Conservation (phyloP, 2,888 invertebrate species). For the Lamproptera curius region DNA sequence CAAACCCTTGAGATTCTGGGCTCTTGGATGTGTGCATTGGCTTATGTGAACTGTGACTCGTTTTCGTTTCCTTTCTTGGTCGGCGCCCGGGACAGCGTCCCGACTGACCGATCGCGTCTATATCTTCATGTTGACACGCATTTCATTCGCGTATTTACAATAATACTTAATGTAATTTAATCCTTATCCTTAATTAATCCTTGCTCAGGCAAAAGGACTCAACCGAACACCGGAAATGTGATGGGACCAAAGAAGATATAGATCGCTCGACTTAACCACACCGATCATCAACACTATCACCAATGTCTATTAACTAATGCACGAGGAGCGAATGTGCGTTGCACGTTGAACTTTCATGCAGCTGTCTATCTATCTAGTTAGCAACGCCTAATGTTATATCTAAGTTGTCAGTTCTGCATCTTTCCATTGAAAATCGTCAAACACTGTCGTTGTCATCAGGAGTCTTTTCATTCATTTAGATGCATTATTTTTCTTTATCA, state of each 20-base stretch:
- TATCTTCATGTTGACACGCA: slow-evolving; percentile 52
- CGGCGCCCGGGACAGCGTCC: slow-evolving; percentile 52
- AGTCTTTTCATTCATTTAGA: slow-evolving; percentile 17
- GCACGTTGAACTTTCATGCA: slow-evolving; percentile 77
- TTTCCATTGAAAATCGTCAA: slow-evolving; percentile 45
- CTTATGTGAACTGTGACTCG: slow-evolving; percentile 78
- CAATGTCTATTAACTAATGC: slow-evolving; percentile 68
- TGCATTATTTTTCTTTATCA: slow-evolving; percentile 16
- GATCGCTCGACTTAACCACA: slow-evolving; percentile 67
- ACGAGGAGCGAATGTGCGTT: slow-evolving; percentile 77
- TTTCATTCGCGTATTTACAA: slow-evolving; percentile 4
- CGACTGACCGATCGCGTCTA: slow-evolving; percentile 67
- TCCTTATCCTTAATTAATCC: slow-evolving; percentile 18
- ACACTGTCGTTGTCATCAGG: slow-evolving; percentile 14
- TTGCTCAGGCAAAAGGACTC: no score
- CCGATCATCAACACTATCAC: slow-evolving; percentile 69
- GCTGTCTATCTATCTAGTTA: slow-evolving; percentile 76
- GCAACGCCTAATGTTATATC: slow-evolving; percentile 72
- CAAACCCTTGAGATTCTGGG: slow-evolving; percentile 79
- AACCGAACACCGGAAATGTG: slow-evolving; percentile 10
- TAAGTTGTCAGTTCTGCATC: slow-evolving; percentile 54
- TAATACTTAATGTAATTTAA: no score
- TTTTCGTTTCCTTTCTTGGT: slow-evolving; percentile 78
- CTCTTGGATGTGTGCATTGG: slow-evolving; percentile 79
- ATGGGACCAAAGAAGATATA: slow-evolving; percentile 57